These are phyloP conservation scores for Philaethria dido DNA, from an alignment of 2,888 invertebrate species.

Conservation along the genomic window DNA sequence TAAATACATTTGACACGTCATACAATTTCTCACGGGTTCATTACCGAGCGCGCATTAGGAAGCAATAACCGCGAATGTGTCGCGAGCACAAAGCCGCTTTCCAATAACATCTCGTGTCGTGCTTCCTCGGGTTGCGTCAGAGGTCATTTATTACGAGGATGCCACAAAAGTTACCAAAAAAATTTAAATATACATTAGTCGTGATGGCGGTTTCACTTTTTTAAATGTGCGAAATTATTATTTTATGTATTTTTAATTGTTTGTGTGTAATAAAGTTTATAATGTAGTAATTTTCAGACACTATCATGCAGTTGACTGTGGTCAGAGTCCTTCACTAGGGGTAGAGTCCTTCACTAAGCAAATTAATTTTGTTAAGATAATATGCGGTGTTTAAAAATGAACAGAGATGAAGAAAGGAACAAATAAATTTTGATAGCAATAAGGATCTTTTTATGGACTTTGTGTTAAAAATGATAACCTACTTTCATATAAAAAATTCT, in stretches of 20 bases:
- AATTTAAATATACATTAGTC: not conserved
- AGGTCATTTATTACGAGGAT: slow-evolving; percentile 16
- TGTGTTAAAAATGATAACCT: not conserved
- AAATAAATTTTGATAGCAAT: too few species aligned
- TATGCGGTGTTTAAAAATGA: too few species aligned
- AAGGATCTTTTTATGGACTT: not conserved
- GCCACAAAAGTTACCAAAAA: slow-evolving; percentile 9
- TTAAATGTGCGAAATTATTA: not conserved
- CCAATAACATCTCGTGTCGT: slow-evolving; percentile 48
- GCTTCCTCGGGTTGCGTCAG: slow-evolving; percentile 32
- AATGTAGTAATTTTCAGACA: not conserved
- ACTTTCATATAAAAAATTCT: not conserved
- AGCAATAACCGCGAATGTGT: slow-evolving; percentile 50
- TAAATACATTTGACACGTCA: not conserved
- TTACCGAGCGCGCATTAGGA: slow-evolving; percentile 21
- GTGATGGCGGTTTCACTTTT: not conserved
- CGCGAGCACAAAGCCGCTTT: slow-evolving; percentile 53
- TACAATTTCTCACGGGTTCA: slow-evolving; percentile 34
- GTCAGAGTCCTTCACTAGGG: too few species aligned
- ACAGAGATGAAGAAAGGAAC: too few species aligned
- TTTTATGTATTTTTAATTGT: not conserved
- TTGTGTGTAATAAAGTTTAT: not conserved
- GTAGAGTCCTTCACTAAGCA: too few species aligned
- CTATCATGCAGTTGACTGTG: too few species aligned
- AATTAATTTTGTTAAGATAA: too few species aligned